Evolutionary conservation across 2,888 invertebrate species (phyloP), one percentile per base, ranked within the genome.

Genomic region (Watsonalla cultraria): DNA sequence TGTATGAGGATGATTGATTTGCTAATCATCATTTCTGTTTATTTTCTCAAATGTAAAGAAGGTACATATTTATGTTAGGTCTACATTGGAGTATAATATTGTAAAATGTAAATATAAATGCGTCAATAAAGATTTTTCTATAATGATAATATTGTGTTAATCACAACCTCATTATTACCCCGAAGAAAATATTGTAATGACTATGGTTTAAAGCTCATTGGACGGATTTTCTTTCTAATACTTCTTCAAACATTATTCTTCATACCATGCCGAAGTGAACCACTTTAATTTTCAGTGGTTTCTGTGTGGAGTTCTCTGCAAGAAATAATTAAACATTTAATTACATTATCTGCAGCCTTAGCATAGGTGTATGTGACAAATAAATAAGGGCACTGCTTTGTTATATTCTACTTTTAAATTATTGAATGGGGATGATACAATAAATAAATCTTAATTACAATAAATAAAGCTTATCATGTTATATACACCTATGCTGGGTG

Each of bases 181-280:
- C 7, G 7, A 37, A 37, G 37, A 37, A 37, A 37, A 42, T 2
- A 11, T 42, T 42, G 11, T 11, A 37, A 11, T 11, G 5, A 11
- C 5, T 11, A 8, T 5, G 8, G 8, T 42, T 37, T 46, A 37
- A 49, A 42, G 14, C n/a, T 53, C 7, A 14, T 51, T 52, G 52
- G 37, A 37, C 51, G 47, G 34, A 51, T 57, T 54, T 48, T 53
- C 50, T 42, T 42, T 11, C 2, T 42, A 8, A 9, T 37, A 37
- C 7, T 5, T 42, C 11, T 24, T 42, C 42, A 1, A 42, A 11
- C 8, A n/a, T n/a, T n/a, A n/a, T n/a, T n/a, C 49, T 57, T 86
- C 78, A 95, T 53, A 95, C 95, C 75, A 96, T 94, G 57, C 96
- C 96, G 84, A 96, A 96, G 87, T 96, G 96, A 15, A 96, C 95